phyloP scores from a whole-genome alignment of 2,888 invertebrate species.

The Amblyjoppa fuscipennis region DNA sequence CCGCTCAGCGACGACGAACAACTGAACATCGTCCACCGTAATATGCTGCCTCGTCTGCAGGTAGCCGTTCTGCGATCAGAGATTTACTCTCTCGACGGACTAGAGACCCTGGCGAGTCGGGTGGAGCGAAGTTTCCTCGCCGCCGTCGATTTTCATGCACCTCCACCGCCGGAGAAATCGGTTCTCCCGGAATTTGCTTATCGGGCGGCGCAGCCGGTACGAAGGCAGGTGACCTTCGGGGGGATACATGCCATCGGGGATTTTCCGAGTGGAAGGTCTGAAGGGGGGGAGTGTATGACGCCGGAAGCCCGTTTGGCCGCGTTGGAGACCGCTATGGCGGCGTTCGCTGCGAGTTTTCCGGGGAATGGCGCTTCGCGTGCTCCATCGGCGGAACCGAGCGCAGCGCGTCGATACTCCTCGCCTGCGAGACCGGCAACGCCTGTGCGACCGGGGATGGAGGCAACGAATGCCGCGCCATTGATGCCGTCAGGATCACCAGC shows the following conservation, averaged over 20 bases:
- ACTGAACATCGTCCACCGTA: conserved; percentile 3
- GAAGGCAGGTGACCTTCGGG: not conserved
- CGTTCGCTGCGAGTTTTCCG: not conserved
- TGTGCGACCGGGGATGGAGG: too few relatives aligned
- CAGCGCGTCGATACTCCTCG: too few relatives aligned
- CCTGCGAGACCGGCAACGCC: too few relatives aligned
- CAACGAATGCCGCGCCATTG: too few relatives aligned
- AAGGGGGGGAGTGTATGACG: not conserved
- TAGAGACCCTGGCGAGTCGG: not conserved
- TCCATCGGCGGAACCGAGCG: too few relatives aligned
- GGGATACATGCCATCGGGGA: not conserved
- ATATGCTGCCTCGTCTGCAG: conserved; percentile 39
- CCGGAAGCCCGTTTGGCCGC: not conserved
- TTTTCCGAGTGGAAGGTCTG: not conserved
- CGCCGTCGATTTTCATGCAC: not conserved
- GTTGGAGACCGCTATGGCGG: not conserved
- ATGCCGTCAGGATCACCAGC: too few relatives aligned
- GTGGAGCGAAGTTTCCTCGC: not conserved
- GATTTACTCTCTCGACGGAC: not conserved
- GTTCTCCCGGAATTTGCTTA: not conserved
- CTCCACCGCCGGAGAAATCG: not conserved
- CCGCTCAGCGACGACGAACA: not conserved
- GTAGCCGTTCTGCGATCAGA: not conserved
- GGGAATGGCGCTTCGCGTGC: too few relatives aligned
- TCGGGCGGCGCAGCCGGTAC: not conserved